These are phyloP conservation scores for Drosophila varians DNA, from an alignment of 1,140 invertebrate genomes.

Conservation along the genomic window DNA sequence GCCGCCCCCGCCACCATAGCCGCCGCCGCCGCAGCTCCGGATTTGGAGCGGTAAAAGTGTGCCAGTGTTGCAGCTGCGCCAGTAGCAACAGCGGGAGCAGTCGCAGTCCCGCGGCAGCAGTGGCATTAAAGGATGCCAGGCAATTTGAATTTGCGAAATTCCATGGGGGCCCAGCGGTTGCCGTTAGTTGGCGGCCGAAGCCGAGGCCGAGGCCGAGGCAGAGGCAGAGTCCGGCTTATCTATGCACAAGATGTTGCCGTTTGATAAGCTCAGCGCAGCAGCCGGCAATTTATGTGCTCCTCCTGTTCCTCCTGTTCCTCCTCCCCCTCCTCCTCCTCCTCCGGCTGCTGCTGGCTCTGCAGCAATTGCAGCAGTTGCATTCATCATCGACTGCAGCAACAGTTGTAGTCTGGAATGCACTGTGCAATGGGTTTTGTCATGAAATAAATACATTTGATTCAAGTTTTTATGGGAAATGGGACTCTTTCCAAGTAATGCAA, in stretches of 20 bases:
- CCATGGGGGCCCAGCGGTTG: conserved; percentile 53
- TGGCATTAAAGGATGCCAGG: conserved; percentile 74
- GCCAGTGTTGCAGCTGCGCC: conserved; percentile 58
- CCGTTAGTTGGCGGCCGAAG: conserved; percentile 24
- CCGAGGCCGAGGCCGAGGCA: conserved; percentile 20
- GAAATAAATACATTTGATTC: too few relatives aligned
- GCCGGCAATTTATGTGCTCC: conserved; percentile 72
- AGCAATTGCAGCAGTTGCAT: conserved; percentile 62
- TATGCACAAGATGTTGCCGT: conserved; percentile 80
- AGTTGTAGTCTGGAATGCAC: conserved; percentile 69
- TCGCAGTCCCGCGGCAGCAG: conserved; percentile 24
- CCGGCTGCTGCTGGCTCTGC: conserved; percentile 8
- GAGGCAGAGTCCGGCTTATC: conserved; percentile 58
- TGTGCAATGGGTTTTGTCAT: conserved; percentile 9
- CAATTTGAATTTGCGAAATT: conserved; percentile 82
- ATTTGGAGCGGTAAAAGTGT: conserved; percentile 67
- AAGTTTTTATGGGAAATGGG: background rate
- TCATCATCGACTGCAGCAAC: conserved; percentile 60
- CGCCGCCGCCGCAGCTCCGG: conserved; percentile 22
- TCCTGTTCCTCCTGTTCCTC: conserved; percentile 17
- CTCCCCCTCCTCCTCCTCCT: conserved; percentile 5
- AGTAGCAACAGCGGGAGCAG: conserved; percentile 21
- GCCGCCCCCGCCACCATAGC: conserved; percentile 12
- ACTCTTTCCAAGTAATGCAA: background rate
- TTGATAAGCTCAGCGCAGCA: conserved; percentile 74